Conservation (phyloP, 92 coral and sea anemone species). For the Phenganax subtilis region DNA sequence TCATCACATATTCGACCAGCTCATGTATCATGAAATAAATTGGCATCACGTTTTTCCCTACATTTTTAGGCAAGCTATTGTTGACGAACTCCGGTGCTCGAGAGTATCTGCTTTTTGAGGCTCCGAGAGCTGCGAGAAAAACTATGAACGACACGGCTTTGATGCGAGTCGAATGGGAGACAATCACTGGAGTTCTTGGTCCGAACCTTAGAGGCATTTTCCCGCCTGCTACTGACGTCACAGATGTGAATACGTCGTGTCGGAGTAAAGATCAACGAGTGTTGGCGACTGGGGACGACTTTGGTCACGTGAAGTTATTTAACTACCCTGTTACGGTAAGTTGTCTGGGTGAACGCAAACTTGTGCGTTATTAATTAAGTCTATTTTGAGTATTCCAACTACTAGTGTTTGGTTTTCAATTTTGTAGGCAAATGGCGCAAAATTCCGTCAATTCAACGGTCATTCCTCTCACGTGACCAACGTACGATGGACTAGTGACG, state of each 20-base stretch:
- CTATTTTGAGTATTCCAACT: neutral
- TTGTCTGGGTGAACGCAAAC: neutral
- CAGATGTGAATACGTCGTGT: slow-evolving; percentile 90
- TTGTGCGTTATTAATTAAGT: too few species aligned
- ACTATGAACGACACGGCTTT: slow-evolving; percentile 78
- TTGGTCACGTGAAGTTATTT: slow-evolving; percentile 90
- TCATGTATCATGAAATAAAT: too few species aligned
- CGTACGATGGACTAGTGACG: slow-evolving; percentile 95
- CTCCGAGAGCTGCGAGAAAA: slow-evolving; percentile 77
- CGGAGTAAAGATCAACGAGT: slow-evolving; percentile 76
- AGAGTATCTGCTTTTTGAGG: slow-evolving; percentile 83
- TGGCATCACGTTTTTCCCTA: neutral
- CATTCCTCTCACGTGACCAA: slow-evolving; percentile 99
- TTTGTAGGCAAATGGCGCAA: slow-evolving; percentile 67
- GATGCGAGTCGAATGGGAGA: slow-evolving; percentile 86
- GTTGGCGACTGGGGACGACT: slow-evolving; percentile 96
- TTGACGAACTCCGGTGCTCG: slow-evolving; percentile 98
- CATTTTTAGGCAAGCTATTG: slow-evolving; percentile 73
- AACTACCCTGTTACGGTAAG: slow-evolving; percentile 87
- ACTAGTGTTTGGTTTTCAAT: neutral
- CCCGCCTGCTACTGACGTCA: slow-evolving; percentile 93
- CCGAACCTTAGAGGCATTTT: slow-evolving; percentile 86
- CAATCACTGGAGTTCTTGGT: slow-evolving; percentile 94
- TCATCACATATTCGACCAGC: too few species aligned
- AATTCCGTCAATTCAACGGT: slow-evolving; percentile 68